Base-by-base conservation (phyloP, 2,797 vertebrate genomes). In the Centropyge bicolor region DNA sequence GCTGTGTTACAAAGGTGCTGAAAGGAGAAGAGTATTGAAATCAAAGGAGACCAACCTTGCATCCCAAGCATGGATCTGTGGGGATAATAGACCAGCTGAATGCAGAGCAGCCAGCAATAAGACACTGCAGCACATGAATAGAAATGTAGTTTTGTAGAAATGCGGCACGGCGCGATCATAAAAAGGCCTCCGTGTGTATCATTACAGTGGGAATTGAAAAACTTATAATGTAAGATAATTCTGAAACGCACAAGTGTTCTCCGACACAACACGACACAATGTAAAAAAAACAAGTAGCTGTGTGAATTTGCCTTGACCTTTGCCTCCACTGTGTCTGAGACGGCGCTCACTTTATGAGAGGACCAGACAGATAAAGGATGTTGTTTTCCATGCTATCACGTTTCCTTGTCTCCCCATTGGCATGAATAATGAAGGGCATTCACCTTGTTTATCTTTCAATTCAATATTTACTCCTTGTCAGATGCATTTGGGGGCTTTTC, bases 381-480 rank as follows among this genome's bases (percentile, higher is more conserved):
- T 75, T 90, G 80, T 85, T 87, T 86, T 84, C 76, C 62, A 13
- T 35, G 62, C 78, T 77, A 80, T 90, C 83, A 84, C 52, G 48
- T 91, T 86, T 75, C 84, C 70, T 84, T 78, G 83, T 89, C 84
- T 93, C 82, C 85, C 81, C 70, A 63, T 74, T 68, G 80, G 79
- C 81, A 92, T 95, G 70, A 94, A 95, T 94, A 92, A 93, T 93
- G 84, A 90, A 94, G 85, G 61, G 56, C 66, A 60, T 90, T 93
- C 92, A 93, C 92, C 92, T 94, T 95, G 93, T 93, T 94, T 95
- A 92, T 94, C 87, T 92, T 93, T 92, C 86, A 87, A 92, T 95
- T 93, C 86, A 93, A 95, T 95, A 94, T 95, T 94, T 94, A 94
- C 93, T 94, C 84, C 86, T 93, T 95, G 95, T 96, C 95, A 95